Evolutionary conservation across 2,888 invertebrate species (phyloP).

Genomic region (Steromphala cineraria): DNA sequence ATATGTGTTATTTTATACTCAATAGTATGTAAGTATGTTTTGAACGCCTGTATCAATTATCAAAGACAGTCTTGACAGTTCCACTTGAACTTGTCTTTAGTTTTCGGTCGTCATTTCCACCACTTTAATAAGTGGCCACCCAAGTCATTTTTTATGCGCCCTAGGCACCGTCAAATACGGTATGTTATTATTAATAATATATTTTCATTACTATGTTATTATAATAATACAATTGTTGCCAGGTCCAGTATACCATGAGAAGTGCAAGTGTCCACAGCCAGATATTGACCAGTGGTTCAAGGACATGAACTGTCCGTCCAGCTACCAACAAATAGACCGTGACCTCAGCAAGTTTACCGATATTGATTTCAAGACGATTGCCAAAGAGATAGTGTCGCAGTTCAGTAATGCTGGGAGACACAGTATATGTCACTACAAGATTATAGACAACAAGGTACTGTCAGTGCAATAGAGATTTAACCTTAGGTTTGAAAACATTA

Average conservation of each 20-base stretch:
- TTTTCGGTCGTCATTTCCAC: too few species aligned
- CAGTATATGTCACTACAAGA: constrained; percentile 92
- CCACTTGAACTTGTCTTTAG: too few species aligned
- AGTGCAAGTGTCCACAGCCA: constrained; percentile 87
- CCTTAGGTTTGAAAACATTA: too few species aligned
- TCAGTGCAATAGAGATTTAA: not conserved
- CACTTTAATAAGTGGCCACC: too few species aligned
- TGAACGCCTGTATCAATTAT: too few species aligned
- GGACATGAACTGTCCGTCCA: constrained; percentile 79
- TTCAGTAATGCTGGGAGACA: constrained; percentile 87
- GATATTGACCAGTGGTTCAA: constrained; percentile 82
- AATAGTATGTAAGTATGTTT: too few species aligned
- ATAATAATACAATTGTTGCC: constrained; percentile 52
- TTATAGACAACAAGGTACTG: constrained; percentile 84
- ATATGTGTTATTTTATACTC: too few species aligned
- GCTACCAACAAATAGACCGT: constrained; percentile 82
- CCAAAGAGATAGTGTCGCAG: constrained; percentile 81
- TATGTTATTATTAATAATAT: too few species aligned
- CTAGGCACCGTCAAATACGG: too few species aligned
- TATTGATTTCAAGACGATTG: constrained; percentile 83
- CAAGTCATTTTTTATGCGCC: too few species aligned
- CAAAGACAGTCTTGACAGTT: too few species aligned
- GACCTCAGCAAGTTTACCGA: constrained; percentile 83
- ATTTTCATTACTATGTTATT: too few species aligned
- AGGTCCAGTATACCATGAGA: constrained; percentile 86